phyloP scores from a whole-genome alignment of 2,113 vertebrate genomes.

The Dromaius novaehollandiae region DNA sequence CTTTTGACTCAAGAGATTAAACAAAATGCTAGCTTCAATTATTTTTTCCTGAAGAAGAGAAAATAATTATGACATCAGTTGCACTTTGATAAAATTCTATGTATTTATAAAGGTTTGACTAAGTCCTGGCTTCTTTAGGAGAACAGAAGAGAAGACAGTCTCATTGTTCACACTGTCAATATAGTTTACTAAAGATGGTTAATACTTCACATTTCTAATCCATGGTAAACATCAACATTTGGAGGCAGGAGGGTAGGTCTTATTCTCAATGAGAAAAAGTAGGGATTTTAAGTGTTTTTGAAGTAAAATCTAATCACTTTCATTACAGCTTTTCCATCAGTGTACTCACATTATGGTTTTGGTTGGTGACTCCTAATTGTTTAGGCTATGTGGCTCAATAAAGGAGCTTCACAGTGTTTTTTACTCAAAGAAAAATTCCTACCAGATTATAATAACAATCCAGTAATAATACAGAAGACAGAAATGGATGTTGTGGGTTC shows the following conservation, averaged over 20 bases:
- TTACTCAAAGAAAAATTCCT: not conserved
- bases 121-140: not conserved
- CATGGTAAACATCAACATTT: not conserved
- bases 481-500: not conserved
- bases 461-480: not conserved
- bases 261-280: not conserved
- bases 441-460: not conserved
- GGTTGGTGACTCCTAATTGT: not conserved
- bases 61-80: not conserved
- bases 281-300: not conserved
- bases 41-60: not conserved
- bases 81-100: not conserved
- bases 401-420: accelerated
- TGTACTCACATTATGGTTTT: not conserved
- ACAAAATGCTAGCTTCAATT: not conserved
- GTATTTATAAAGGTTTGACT: not conserved
- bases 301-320: not conserved
- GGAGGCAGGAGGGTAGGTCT: not conserved
- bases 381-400: not conserved
- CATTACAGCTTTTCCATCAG: not conserved
- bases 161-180: not conserved
- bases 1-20: not conserved
- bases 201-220: not conserved
- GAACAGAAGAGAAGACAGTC: not conserved
- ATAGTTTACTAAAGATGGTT: not conserved